phyloP scores from a whole-genome alignment of 2,797 vertebrate genomes.

The Enteromius unitaeniatus region DNA sequence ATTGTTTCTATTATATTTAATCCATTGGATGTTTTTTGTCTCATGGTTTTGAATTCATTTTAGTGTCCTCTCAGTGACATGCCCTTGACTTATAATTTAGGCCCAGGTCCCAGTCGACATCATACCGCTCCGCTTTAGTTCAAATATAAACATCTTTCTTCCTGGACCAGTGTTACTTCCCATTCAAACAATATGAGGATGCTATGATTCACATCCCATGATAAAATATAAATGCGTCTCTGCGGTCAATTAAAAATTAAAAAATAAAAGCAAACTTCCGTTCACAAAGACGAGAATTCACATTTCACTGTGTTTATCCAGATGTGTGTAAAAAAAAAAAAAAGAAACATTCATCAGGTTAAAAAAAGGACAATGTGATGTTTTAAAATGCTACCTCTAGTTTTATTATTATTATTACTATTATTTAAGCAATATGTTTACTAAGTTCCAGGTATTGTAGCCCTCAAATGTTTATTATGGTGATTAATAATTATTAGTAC shows the following conservation, averaged over 20 bases:
- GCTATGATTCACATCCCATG: neutral
- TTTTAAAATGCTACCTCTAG: neutral
- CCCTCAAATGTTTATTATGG: neutral
- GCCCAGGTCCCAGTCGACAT: neutral
- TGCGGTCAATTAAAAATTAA: neutral
- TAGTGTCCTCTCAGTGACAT: neutral
- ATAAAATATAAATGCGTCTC: no score
- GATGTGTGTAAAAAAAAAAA: neutral
- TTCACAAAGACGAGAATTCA: neutral
- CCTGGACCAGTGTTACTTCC: neutral
- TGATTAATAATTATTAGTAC: neutral
- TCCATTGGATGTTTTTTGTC: neutral
- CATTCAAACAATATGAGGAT: slow-evolving; percentile 2
- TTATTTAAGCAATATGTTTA: neutral
- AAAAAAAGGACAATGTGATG: neutral
- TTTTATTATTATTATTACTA: neutral
- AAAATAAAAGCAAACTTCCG: neutral
- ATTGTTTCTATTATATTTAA: neutral
- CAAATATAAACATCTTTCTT: neutral
- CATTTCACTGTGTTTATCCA: neutral
- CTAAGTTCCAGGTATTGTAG: neutral
- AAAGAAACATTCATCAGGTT: neutral
- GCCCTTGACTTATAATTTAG: neutral
- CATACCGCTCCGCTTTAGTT: neutral
- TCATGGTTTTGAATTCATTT: slow-evolving; percentile 1